phyloP scores from a whole-genome alignment of 2,113 vertebrate species.

The Dipodomys spectabilis region DNA sequence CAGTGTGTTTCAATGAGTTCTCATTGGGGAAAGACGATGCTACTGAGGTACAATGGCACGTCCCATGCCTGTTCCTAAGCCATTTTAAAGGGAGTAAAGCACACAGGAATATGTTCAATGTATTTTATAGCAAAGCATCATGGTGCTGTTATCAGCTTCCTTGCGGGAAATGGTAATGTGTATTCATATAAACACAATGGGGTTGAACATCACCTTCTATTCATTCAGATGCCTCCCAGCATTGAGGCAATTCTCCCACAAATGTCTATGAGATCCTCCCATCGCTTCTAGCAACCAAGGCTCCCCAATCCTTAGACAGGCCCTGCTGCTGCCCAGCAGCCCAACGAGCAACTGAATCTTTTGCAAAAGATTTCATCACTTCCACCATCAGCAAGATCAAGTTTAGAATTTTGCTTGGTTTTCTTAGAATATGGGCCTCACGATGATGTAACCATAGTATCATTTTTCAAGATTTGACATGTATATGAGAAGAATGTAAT shows the following conservation, averaged over 20 bases:
- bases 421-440: neutral
- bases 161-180: constrained; percentile 77
- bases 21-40: constrained; percentile 66
- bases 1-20: constrained; percentile 57
- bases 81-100: constrained; percentile 70
- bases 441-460: neutral
- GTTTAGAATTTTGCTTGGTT: neutral
- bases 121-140: constrained; percentile 79
- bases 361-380: neutral
- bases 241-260: constrained; percentile 64
- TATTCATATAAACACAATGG: constrained; percentile 81
- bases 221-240: constrained; percentile 64
- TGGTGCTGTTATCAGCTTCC: constrained; percentile 77
- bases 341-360: constrained; percentile 18
- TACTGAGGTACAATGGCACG: constrained; percentile 63
- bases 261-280: constrained; percentile 50
- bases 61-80: constrained; percentile 47
- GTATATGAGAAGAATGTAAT: neutral
- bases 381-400: neutral
- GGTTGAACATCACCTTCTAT: constrained; percentile 75
- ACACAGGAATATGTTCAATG: constrained; percentile 72
- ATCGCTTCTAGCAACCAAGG: constrained; percentile 44
- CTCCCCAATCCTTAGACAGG: neutral
- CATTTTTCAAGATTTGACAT: neutral
- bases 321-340: constrained; percentile 51